phyloP scores from a whole-genome alignment of 2,888 invertebrate species.

The Leptinotarsa haldemani region DNA sequence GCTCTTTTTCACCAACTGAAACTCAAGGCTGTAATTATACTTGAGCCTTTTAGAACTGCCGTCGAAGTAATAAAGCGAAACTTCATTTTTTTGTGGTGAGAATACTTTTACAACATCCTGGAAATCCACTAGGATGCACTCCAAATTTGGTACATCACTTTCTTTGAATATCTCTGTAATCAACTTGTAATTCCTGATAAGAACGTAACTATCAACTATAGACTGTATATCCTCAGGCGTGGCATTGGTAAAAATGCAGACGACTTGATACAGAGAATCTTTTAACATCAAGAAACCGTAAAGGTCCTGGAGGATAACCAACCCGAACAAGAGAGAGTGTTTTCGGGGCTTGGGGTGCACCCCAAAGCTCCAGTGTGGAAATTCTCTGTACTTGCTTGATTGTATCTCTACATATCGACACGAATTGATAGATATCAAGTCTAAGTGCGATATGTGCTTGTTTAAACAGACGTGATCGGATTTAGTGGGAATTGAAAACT shows the following conservation, averaged over 20 bases:
- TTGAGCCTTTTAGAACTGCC: background rate
- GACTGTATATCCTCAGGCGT: constrained; percentile 4
- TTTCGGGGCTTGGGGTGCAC: constrained; percentile 38
- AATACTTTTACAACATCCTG: constrained; percentile 28
- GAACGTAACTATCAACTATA: constrained; percentile 39
- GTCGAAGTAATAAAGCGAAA: background rate
- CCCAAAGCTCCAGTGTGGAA: constrained; percentile 45
- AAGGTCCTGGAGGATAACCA: constrained; percentile 26
- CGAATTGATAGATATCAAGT: constrained; percentile 30
- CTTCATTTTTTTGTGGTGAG: background rate
- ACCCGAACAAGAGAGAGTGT: constrained; percentile 38
- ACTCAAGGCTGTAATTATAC: constrained; percentile 18
- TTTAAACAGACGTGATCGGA: constrained; percentile 20
- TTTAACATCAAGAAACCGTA: constrained; percentile 41
- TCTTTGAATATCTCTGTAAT: constrained; percentile 45
- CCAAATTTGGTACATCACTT: constrained; percentile 33
- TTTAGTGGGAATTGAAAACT: background rate
- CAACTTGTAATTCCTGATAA: constrained; percentile 40
- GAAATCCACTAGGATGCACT: constrained; percentile 42
- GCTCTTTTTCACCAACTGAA: constrained; percentile 30
- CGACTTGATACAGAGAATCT: constrained; percentile 38
- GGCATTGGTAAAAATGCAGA: constrained; percentile 25
- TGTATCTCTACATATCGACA: constrained; percentile 38
- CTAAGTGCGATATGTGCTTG: constrained; percentile 16
- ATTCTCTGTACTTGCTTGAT: constrained; percentile 25